Evolutionary conservation across 2,797 vertebrate species (phyloP).

Genomic region (Rhabdomys pumilio): DNA sequence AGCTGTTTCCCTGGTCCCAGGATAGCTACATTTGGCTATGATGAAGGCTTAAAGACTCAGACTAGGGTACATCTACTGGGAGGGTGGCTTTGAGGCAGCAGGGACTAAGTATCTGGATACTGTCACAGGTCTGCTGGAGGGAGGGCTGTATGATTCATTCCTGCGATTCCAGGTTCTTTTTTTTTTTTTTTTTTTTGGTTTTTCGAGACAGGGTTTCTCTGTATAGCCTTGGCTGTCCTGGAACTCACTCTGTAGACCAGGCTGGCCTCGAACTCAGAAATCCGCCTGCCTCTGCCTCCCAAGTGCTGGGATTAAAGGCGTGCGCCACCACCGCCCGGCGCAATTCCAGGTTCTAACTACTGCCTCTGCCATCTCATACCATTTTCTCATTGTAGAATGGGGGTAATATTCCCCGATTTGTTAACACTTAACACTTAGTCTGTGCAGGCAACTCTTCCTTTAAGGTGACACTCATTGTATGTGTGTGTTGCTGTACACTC

Average conservation of each 20-base stretch:
- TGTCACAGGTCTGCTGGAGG: neutral
- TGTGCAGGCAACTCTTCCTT: conserved; percentile 31
- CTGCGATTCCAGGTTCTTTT: neutral
- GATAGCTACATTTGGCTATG: neutral
- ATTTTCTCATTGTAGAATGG: conserved; percentile 20
- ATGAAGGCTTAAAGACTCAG: neutral
- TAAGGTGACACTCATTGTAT: neutral
- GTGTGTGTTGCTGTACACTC: neutral
- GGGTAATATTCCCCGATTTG: neutral
- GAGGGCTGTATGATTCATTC: neutral
- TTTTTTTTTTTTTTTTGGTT: no score
- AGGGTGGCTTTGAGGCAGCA: conserved; percentile 2
- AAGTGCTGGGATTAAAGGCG: no score
- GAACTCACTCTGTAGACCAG: no score
- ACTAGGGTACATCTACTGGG: neutral
- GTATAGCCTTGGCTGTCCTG: no score
- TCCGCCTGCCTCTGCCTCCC: no score
- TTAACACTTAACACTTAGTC: conserved; percentile 25
- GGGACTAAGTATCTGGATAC: neutral
- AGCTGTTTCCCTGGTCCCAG: neutral
- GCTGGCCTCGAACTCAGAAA: no score
- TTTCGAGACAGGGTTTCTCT: no score
- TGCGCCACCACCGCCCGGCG: no score
- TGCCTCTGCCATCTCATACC: neutral
- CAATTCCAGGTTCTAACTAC: conserved; percentile 18